Evolutionary conservation across 2,797 vertebrate genomes (phyloP).

Genomic region (Euphonia xanthogaster): DNA sequence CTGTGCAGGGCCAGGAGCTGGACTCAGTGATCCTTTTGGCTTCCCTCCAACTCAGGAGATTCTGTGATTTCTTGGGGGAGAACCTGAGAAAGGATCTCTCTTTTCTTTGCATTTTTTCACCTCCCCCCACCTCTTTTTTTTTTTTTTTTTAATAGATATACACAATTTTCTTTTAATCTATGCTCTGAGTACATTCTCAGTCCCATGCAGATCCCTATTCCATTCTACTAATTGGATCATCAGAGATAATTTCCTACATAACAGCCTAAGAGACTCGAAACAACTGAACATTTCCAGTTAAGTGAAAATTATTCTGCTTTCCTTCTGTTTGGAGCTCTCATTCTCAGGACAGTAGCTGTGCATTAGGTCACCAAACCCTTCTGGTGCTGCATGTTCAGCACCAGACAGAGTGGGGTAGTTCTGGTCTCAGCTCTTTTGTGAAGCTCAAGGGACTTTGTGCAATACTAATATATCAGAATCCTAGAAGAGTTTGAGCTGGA

Average conservation of each 20-base stretch:
- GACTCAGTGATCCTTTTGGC: neutral
- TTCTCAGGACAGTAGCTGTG: neutral
- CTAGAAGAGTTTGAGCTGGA: neutral
- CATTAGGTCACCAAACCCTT: neutral
- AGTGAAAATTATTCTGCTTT: constrained; percentile 49
- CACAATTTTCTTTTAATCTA: constrained; percentile 34
- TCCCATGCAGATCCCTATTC: constrained; percentile 36
- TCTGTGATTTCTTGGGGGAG: neutral
- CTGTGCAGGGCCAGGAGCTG: neutral
- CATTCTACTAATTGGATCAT: constrained; percentile 53
- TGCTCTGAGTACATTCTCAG: constrained; percentile 22
- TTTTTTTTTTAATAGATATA: neutral
- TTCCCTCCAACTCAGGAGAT: neutral
- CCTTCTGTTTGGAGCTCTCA: neutral
- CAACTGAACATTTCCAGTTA: constrained; percentile 38
- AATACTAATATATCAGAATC: neutral
- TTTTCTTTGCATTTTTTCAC: neutral
- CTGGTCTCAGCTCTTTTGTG: neutral
- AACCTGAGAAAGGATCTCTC: neutral
- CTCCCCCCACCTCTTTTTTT: rapidly evolving
- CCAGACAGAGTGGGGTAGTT: rapidly evolving
- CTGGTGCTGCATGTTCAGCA: neutral
- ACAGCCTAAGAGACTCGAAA: constrained; percentile 44
- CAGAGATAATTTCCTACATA: constrained; percentile 51
- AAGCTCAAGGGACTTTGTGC: neutral